Evolutionary conservation across 2,888 invertebrate species (phyloP), one percentile per base, ranked within the genome.

Genomic region (Rhyacophila evoluta): DNA sequence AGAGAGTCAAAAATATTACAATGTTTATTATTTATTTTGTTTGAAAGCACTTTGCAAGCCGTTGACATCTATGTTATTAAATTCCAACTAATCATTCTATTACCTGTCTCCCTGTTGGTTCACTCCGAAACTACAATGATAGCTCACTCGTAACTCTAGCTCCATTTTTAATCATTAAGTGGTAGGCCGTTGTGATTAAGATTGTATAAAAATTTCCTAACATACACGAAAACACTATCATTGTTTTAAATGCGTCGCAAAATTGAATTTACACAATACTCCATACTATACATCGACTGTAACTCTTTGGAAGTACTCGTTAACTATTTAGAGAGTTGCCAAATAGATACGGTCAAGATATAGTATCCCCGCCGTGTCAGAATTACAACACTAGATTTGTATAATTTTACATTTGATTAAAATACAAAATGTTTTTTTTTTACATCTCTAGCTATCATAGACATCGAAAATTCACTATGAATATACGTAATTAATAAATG

Each of bases 381-480:
- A 41, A 55, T 8, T 55, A 55, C 55, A 6, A 19, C 19, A 55
- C 55, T 55, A 19, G 19, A 55, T 55, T 55, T 55, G 55, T 25
- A 25, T 55, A 55, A 25, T 55, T 55, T 55, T 25, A 55, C 55
- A 55, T 55, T 19, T 55, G 55, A 55, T 25, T 19, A 55, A 19
- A 55, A 55, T 55, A 55, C 55, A 55, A 55, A 55, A 55, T 55
- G 29, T 33, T 33, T 33, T 19, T 55, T 39, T 55, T 55, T 55
- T 55, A 55, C 55, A 55, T 10, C 55, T 55, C 55, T 55, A 55
- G 19, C 19, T 55, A 55, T 55, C 5, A 72, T 72, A 72, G 72
- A 72, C 72, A 72, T 72, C 72, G 37, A 72, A 72, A 72, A 37
- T 72, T 72, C n/a, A 19, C n/a, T 72, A 37, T 2, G 36, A 71